These are phyloP conservation scores for Antennarius maculatus DNA, from an alignment of 2,797 vertebrate genomes.

Conservation along the genomic window DNA sequence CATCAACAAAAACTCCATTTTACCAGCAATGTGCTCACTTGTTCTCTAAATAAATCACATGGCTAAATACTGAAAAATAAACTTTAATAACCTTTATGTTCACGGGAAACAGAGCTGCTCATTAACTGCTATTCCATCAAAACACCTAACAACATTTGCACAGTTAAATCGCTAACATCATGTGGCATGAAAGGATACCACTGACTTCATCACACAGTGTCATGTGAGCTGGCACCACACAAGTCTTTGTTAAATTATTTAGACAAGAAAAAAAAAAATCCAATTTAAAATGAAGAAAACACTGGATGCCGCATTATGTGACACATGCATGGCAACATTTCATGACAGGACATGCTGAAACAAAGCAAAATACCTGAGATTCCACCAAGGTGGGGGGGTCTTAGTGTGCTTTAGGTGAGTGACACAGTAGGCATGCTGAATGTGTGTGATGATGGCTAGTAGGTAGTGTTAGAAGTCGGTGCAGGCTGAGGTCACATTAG, in stretches of 20 bases:
- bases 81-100: too few relatives aligned
- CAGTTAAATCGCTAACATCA: neutral
- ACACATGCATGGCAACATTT: constrained; percentile 47
- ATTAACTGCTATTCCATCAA: neutral
- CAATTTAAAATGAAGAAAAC: neutral
- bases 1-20: too few relatives aligned
- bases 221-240: neutral
- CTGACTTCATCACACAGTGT: neutral
- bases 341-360: constrained; percentile 54
- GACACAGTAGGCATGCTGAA: constrained; percentile 61
- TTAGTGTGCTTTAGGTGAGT: constrained; percentile 34
- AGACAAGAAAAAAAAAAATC: neutral
- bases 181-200: too few relatives aligned
- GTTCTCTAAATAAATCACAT: too few relatives aligned
- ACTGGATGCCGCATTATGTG: constrained; percentile 21
- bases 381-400: constrained; percentile 29
- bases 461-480: constrained; percentile 47
- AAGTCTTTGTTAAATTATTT: neutral
- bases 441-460: constrained; percentile 37
- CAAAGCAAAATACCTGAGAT: constrained; percentile 49
- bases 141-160: neutral
- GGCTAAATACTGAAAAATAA: too few relatives aligned
- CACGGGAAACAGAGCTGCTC: too few relatives aligned
- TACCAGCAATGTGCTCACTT: too few relatives aligned
- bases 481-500: constrained; percentile 9